Evolutionary conservation across 2,797 vertebrate genomes (phyloP), one percentile per base, ranked within the genome.

Genomic region (Pyrocephalus nanus): DNA sequence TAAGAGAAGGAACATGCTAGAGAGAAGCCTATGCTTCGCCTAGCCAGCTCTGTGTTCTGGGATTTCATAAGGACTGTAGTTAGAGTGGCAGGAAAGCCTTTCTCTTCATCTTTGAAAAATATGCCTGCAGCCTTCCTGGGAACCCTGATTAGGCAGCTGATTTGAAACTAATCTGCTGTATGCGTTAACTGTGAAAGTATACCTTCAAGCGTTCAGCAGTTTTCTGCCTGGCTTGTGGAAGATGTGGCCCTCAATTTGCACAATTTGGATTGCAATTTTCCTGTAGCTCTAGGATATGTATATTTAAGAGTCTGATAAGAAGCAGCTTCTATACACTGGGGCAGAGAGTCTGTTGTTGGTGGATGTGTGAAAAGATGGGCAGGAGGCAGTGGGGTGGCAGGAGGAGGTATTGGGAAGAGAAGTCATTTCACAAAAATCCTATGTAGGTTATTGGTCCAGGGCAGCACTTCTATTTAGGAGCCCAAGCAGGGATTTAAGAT

Each of bases 131-230:
- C 88, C 70, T 92, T 92, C 87, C 77, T 90, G 86, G 83, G 86
- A 78, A 70, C 91, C 73, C 57, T 88, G 94, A 94, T 91, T 96
- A 96, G 79, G 82, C 66, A 92, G 58, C 42, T 93, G 91, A 94
- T 96, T 95, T 92, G 90, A 88, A 97, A 95, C 48, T 92, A 96
- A 93, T 97, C 91, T 94, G 76, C 88, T 76, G 11, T 73, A 66
- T 84, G 70, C 0, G 9, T 95, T 93, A 93, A 66, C 91, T 95
- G 91, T 96, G 95, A 96, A 93, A 95, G 93, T 76, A 82, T n/a
- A 90, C 79, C 94, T 95, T 60, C 57, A 71, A 92, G 93, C 84
- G 0, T 43, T 75, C 0, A 0, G 51, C 83, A 74, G 84, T 72
- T 87, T 76, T 84, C 94, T 90, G 92, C 67, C 64, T 87, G 83